A percentile compares a stretch with the other conserved stretches of the same genome.
These are phyloP conservation scores for Lochmaea crataegi DNA, from an alignment of 2,888 invertebrate genomes.

Conservation along the genomic window DNA sequence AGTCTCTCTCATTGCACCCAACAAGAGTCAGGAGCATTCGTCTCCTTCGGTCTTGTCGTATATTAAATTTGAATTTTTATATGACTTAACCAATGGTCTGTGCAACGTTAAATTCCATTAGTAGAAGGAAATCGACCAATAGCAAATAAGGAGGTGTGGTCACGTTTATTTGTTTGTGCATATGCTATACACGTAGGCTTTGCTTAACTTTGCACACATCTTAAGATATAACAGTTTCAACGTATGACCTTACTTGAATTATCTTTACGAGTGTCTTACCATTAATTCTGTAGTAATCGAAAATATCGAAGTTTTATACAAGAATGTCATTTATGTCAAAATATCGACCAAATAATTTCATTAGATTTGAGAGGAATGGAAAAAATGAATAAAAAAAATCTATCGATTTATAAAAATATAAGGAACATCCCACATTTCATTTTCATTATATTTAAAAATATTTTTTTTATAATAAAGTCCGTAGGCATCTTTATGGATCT, in stretches of 20 bases:
- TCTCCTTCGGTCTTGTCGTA: slow-evolving; percentile 43
- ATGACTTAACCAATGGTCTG: slow-evolving; percentile 65
- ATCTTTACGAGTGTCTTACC: not conserved
- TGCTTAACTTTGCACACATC: slow-evolving; percentile 49
- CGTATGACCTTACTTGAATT: not conserved
- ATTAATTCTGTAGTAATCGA: not conserved
- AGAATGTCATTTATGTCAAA: no score
- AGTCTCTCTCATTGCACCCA: slow-evolving; percentile 34
- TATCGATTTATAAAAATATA: no score
- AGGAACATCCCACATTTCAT: no score
- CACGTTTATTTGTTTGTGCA: slow-evolving; percentile 63
- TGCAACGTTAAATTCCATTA: slow-evolving; percentile 62
- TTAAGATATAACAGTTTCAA: not conserved
- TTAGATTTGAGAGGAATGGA: no score
- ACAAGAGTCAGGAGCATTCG: slow-evolving; percentile 26
- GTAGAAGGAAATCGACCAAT: slow-evolving; percentile 59
- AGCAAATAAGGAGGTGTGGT: slow-evolving; percentile 60
- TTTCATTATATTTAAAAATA: no score
- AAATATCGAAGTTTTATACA: not conserved
- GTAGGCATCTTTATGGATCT: no score
- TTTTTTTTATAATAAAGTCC: no score
- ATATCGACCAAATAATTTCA: no score
- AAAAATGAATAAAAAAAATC: no score
- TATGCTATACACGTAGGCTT: slow-evolving; percentile 61
- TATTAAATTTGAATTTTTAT: slow-evolving; percentile 66